Evolutionary conservation across 2,888 invertebrate species (phyloP), one percentile per base, ranked within the genome.

Genomic region (Dichetophora obliterata): DNA sequence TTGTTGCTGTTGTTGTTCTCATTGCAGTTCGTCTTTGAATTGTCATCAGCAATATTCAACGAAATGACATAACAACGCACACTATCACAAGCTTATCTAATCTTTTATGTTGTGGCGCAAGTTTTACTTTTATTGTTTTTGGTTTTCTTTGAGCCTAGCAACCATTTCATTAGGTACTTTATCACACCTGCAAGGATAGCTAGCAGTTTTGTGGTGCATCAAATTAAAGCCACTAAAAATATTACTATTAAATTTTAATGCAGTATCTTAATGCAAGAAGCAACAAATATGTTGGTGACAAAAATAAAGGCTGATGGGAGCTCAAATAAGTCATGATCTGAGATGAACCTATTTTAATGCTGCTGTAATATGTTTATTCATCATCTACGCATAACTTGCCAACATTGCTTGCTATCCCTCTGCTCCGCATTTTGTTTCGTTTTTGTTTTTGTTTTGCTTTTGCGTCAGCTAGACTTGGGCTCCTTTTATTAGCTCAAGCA

Each of bases 331-430:
- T 11, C 43, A 43, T 11, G 14, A 11, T 43, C 43, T 43, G 43
- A 43, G 6, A 6, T 3, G 11, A 11, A 43, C 43, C 14, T n/a
- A 4, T 9, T 19, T 34, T 57, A 22, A 9, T 37, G 57, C 19
- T 37, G 71, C 34, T 61, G 50, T 43, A 14, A 37, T 69, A 78
- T 79, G 78, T 79, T 79, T 79, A 79, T 79, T 79, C 78, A 79
- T 77, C 75, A 75, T 77, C 75, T 68, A 77, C 78, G 76, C 76
- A 78, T 76, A 76, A 78, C 61, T 61, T 72, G 72, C 5, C 43
- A 19, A 27, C 72, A 27, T 14, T 16, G 48, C 22, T 50, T 63
- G n/a, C n/a, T n/a, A n/a, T n/a, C n/a, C n/a, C n/a, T n/a, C n/a
- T 14, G 6, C 63, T n/a, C 9, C 14, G 5, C 22, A 5, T 65